Percentiles rank a stretch among this genome's conserved stretches.
phyloP scores from a whole-genome alignment of 2,113 vertebrate genomes.

The Astatoreochromis straeleni region DNA sequence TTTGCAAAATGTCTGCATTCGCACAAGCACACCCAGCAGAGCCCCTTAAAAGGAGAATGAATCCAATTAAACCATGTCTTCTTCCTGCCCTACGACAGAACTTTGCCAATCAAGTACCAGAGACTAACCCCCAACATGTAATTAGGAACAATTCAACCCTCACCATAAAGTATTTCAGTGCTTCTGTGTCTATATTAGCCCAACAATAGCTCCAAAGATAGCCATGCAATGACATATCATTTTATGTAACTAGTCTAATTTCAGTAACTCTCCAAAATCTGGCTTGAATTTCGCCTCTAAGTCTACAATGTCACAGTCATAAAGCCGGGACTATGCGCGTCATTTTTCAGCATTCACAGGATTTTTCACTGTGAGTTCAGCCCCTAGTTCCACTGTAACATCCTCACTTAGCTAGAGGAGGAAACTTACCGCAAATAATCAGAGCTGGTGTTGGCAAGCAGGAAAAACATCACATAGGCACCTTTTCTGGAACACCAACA shows the following conservation, averaged over 20 bases:
- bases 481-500: not conserved
- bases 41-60: not conserved
- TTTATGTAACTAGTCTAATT: not conserved
- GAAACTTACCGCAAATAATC: not conserved
- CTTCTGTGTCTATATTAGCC: not conserved
- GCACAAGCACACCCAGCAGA: not conserved
- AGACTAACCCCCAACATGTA: not conserved
- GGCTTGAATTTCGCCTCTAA: not conserved
- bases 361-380: not conserved
- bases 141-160: not conserved
- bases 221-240: not conserved
- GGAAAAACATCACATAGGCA: not conserved
- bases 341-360: not conserved
- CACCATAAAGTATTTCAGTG: not conserved
- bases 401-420: not conserved
- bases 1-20: not conserved
- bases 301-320: not conserved
- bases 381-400: not conserved
- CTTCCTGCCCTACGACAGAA: not conserved
- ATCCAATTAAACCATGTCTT: not conserved
- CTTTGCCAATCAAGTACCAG: not conserved
- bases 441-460: not conserved
- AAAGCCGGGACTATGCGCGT: rapidly evolving
- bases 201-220: not conserved
- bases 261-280: not conserved